Evolutionary conservation across 92 coral and sea anemone genomes (phyloP).

Genomic region (Metridium senile): DNA sequence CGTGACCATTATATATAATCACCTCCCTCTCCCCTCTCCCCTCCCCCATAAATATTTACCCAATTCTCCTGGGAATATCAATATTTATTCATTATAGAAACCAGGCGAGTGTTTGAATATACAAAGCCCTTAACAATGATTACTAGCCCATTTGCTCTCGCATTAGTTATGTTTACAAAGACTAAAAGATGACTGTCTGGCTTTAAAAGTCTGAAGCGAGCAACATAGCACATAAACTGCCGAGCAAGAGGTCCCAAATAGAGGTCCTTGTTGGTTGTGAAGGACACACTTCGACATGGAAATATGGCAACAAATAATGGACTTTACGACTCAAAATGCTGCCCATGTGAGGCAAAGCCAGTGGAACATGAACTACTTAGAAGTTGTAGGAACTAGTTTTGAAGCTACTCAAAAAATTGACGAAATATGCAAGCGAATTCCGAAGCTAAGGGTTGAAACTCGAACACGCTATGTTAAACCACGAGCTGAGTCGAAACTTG

Average conservation of each 20-base stretch:
- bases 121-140: slow-evolving; percentile 30
- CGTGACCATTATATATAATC: background rate
- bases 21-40: background rate
- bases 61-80: slow-evolving; percentile 12
- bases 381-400: slow-evolving; percentile 53
- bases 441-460: slow-evolving; percentile 51
- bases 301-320: slow-evolving; percentile 36
- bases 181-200: background rate
- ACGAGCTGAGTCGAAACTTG: slow-evolving; percentile 22
- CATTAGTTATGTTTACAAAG: slow-evolving; percentile 14
- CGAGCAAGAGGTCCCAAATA: background rate
- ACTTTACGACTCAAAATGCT: slow-evolving; percentile 25
- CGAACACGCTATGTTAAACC: slow-evolving; percentile 33
- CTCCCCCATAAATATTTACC: background rate
- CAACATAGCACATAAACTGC: background rate
- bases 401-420: slow-evolving; percentile 35
- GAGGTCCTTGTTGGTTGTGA: slow-evolving; percentile 14
- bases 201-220: background rate
- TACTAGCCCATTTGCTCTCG: background rate
- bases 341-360: slow-evolving; percentile 14
- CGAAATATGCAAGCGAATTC: slow-evolving; percentile 47
- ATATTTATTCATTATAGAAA: slow-evolving; percentile 11
- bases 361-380: slow-evolving; percentile 69
- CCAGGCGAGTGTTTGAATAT: slow-evolving; percentile 8
- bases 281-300: slow-evolving; percentile 36